Percentiles rank a stretch among this genome's conserved stretches.
phyloP scores from a whole-genome alignment of 2,797 vertebrate species.

The Nyctalus aviator region DNA sequence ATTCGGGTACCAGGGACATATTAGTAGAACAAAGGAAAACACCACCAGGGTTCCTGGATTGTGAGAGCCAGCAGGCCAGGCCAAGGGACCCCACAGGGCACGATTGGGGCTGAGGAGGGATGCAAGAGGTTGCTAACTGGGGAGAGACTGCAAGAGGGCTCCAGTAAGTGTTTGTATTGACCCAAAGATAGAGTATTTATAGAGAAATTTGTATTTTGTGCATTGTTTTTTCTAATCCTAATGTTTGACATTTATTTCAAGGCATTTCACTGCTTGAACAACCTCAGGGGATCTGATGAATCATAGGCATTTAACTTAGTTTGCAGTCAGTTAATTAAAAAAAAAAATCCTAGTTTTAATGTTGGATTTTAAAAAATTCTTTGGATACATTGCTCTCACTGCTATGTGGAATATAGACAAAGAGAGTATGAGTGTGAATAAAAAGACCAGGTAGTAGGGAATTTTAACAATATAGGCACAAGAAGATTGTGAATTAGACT shows the following conservation, averaged over 20 bases:
- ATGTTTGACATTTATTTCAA: slow-evolving; percentile 71
- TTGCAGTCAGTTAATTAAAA: slow-evolving; percentile 65
- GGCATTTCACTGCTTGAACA: slow-evolving; percentile 76
- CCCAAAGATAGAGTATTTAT: neutral
- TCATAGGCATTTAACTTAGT: slow-evolving; percentile 45
- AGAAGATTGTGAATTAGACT: slow-evolving; percentile 4
- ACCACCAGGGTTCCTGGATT: neutral
- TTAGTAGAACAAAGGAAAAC: slow-evolving; percentile 39
- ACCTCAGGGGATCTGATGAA: slow-evolving; percentile 71
- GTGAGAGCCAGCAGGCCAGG: too few species aligned
- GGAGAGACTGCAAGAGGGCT: too few species aligned
- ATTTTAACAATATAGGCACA: neutral
- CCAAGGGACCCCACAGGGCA: too few species aligned
- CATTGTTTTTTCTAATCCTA: slow-evolving; percentile 50
- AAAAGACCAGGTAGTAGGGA: neutral
- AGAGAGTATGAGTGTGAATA: neutral
- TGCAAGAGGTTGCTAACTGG: too few species aligned
- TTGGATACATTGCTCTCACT: neutral
- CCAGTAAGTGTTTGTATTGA: slow-evolving; percentile 12
- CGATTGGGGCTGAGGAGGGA: too few species aligned
- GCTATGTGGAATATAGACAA: neutral
- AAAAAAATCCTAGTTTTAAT: slow-evolving; percentile 49
- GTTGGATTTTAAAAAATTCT: neutral
- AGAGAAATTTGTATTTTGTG: slow-evolving; percentile 62
- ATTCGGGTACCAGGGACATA: neutral